These are phyloP conservation scores for Sparus aurata DNA, from an alignment of 2,797 vertebrate species.

Conservation along the genomic window DNA sequence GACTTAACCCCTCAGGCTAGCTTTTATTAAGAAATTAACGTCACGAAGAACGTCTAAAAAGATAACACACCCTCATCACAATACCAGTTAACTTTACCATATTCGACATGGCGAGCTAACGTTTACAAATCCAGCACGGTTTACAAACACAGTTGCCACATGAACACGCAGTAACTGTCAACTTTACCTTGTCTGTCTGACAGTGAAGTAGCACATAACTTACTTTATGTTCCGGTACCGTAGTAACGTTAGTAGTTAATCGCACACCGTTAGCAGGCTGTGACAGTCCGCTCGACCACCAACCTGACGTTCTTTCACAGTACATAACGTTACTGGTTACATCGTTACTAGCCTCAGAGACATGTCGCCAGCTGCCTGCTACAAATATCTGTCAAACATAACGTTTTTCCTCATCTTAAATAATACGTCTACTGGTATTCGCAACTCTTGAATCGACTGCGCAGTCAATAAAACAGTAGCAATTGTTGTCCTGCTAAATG, in stretches of 20 bases:
- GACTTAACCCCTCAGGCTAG: not conserved
- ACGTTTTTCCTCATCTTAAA: too few relatives aligned
- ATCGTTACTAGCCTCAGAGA: constrained; percentile 18
- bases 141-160: constrained; percentile 30
- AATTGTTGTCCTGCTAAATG: not conserved
- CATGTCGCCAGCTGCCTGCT: constrained; percentile 49
- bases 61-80: constrained; percentile 1
- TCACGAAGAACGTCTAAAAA: not conserved
- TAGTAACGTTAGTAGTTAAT: not conserved
- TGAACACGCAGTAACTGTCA: not conserved
- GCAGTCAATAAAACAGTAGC: too few relatives aligned
- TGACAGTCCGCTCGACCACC: not conserved
- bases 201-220: not conserved
- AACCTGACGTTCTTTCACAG: constrained; percentile 3
- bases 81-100: constrained; percentile 24
- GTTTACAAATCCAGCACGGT: not conserved
- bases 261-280: not conserved
- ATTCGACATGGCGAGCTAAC: not conserved
- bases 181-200: not conserved
- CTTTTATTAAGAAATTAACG: not conserved
- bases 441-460: not conserved
- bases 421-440: not conserved
- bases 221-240: not conserved
- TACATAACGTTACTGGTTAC: not conserved
- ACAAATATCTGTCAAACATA: constrained; percentile 1